phyloP scores from a whole-genome alignment of 1,140 invertebrate genomes.

The Ceratina japonica region DNA sequence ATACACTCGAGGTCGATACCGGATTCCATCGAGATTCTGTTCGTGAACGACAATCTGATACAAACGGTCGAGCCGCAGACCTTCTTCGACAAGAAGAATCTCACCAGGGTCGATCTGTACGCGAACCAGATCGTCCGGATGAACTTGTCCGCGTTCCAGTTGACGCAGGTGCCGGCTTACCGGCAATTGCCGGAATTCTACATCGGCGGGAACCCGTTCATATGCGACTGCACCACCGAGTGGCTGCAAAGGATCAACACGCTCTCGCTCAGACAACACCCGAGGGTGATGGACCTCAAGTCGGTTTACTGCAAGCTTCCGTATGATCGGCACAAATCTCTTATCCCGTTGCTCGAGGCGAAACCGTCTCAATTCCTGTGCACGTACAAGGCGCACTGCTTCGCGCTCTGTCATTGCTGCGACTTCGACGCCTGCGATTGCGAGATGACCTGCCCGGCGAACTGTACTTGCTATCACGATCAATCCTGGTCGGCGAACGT shows the following conservation, averaged over 20 bases:
- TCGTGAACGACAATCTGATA: constrained; percentile 91
- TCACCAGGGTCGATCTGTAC: constrained; percentile 90
- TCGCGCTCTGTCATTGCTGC: constrained; percentile 91
- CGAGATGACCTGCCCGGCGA: constrained; percentile 90
- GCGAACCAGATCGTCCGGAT: constrained; percentile 89
- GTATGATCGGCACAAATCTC: constrained; percentile 86
- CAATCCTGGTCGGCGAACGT: constrained; percentile 93
- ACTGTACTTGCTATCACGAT: constrained; percentile 93
- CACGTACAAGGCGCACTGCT: constrained; percentile 90
- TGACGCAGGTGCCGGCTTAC: constrained; percentile 82
- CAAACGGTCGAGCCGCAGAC: constrained; percentile 87
- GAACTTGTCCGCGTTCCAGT: constrained; percentile 87
- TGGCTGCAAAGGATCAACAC: constrained; percentile 92
- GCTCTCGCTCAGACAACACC: constrained; percentile 86
- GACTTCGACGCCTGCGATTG: constrained; percentile 93
- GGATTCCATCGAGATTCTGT: constrained; percentile 88
- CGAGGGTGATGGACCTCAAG: constrained; percentile 89
- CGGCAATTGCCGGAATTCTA: constrained; percentile 89
- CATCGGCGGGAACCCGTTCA: constrained; percentile 92
- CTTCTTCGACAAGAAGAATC: constrained; percentile 88
- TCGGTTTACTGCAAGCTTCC: constrained; percentile 90
- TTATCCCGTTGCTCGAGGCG: constrained; percentile 85
- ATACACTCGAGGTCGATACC: constrained; percentile 86
- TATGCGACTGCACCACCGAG: constrained; percentile 92
- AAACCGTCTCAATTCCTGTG: constrained; percentile 89